A percentile compares a stretch with the other conserved stretches of the same genome.
Evolutionary conservation across 2,888 invertebrate genomes (phyloP).

Genomic region (Synergus laeviventris): DNA sequence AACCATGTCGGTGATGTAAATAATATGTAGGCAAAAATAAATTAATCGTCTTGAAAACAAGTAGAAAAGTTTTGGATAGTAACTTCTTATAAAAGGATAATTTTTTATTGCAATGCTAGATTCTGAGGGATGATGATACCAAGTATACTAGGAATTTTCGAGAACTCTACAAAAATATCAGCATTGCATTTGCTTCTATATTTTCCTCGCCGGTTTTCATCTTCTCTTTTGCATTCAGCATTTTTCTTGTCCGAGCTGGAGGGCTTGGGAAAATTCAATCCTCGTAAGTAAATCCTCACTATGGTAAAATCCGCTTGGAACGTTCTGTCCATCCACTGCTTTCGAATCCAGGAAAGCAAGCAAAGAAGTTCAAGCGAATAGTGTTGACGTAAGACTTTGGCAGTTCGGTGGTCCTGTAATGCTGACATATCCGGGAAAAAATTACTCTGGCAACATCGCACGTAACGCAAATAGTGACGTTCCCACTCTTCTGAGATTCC

Average conservation of each 20-base stretch:
- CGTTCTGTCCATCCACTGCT: constrained; percentile 23
- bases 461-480: constrained; percentile 19
- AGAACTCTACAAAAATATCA: neutral
- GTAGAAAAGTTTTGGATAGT: too few relatives aligned
- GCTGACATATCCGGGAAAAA: constrained; percentile 21
- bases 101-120: neutral
- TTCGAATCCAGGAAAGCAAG: constrained; percentile 29
- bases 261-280: constrained; percentile 19
- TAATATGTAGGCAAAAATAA: too few relatives aligned
- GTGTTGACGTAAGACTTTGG: constrained; percentile 35
- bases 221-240: constrained; percentile 12
- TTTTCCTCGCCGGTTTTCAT: neutral
- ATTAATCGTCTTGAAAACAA: too few relatives aligned
- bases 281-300: constrained; percentile 24
- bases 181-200: neutral
- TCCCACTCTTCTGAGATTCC: neutral
- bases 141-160: neutral
- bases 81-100: too few relatives aligned
- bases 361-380: constrained; percentile 3
- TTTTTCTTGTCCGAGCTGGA: constrained; percentile 5
- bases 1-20: neutral
- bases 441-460: constrained; percentile 14
- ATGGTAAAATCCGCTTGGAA: constrained; percentile 27
- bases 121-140: neutral
- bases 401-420: constrained; percentile 9